Evolutionary conservation across 2,888 invertebrate genomes (phyloP).

Genomic region (Bombylius discolor): DNA sequence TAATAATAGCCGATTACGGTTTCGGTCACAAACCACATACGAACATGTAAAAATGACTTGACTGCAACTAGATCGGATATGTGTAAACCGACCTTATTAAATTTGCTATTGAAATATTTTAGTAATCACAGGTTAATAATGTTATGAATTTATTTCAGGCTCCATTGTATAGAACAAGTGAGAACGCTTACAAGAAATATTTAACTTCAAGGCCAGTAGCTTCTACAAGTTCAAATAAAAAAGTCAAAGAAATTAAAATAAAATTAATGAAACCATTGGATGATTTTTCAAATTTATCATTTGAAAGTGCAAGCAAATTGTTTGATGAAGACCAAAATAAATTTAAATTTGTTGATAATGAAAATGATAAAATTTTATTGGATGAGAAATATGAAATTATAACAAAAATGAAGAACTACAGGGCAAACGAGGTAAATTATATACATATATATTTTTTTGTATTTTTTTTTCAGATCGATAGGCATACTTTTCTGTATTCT

Average conservation of each 20-base stretch:
- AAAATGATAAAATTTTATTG: conserved; percentile 19
- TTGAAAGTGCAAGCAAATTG: conserved; percentile 6
- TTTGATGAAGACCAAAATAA: conserved; percentile 41
- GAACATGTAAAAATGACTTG: too few species aligned
- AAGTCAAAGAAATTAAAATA: conserved; percentile 69
- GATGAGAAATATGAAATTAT: conserved; percentile 31
- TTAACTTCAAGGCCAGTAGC: conserved; percentile 75
- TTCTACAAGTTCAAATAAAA: conserved; percentile 74
- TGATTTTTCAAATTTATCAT: conserved; percentile 25
- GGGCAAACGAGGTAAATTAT: conserved; percentile 29
- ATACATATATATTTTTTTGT: not conserved
- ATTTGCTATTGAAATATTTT: not conserved
- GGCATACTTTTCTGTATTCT: too few species aligned
- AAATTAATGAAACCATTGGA: conserved; percentile 38
- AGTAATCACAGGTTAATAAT: too few species aligned
- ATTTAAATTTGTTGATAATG: conserved; percentile 11
- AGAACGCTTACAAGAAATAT: conserved; percentile 87
- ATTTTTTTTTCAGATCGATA: too few species aligned
- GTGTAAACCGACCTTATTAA: not conserved
- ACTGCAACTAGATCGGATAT: too few species aligned
- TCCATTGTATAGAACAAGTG: conserved; percentile 57
- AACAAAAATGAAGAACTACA: conserved; percentile 29
- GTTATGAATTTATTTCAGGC: conserved; percentile 33
- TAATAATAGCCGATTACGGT: not conserved
- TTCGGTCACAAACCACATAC: too few species aligned